Conservation (phyloP, 2,113 vertebrate species). For the Thinocorus orbignyianus region DNA sequence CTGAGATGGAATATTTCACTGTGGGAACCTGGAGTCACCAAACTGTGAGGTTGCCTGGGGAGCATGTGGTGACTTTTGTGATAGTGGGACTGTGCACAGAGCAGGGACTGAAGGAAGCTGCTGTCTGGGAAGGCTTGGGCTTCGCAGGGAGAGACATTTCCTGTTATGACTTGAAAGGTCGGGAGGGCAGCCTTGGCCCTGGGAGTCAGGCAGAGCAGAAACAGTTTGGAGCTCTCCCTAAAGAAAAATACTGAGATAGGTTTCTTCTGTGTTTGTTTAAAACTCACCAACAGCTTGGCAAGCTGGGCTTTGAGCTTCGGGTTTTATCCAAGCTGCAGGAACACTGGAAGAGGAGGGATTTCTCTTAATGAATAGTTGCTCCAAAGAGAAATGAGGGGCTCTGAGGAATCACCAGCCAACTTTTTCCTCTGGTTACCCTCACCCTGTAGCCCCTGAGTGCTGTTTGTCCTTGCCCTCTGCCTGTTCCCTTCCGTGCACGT, state of each 20-base stretch:
- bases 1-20: not conserved
- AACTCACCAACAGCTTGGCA: not conserved
- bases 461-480: not conserved
- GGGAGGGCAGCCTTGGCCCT: slow-evolving; percentile 37
- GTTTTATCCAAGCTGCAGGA: not conserved
- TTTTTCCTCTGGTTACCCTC: not conserved
- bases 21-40: not conserved
- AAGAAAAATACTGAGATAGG: not conserved
- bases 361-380: not conserved
- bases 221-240: not conserved
- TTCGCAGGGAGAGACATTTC: slow-evolving; percentile 32
- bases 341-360: not conserved
- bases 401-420: not conserved
- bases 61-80: not conserved
- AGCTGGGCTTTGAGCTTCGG: not conserved
- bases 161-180: slow-evolving; percentile 60
- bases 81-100: not conserved
- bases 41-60: fast-evolving
- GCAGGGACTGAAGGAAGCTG: not conserved
- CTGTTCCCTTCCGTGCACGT: fast-evolving
- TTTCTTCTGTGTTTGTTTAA: not conserved
- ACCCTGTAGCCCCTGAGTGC: not conserved
- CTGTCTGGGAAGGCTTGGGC: slow-evolving; percentile 31
- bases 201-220: slow-evolving; percentile 47
- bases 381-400: not conserved